These are phyloP conservation scores for Poeciliopsis prolifica DNA, from an alignment of 2,113 vertebrate species.

Conservation along the genomic window DNA sequence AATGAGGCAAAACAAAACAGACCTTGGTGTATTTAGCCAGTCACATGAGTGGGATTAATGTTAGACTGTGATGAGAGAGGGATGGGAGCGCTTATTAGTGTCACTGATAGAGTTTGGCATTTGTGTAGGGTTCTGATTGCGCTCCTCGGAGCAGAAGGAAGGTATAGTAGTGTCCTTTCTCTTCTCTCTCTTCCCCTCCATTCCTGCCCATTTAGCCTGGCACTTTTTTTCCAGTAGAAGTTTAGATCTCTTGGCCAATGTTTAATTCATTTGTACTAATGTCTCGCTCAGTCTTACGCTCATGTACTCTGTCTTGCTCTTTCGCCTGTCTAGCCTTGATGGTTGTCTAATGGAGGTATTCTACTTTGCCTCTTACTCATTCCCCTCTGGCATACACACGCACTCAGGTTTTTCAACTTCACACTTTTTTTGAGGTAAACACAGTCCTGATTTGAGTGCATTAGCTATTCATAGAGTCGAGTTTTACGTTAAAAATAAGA, in stretches of 20 bases:
- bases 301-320: slow-evolving; percentile 45
- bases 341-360: slow-evolving; percentile 50
- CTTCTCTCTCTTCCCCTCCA: neutral
- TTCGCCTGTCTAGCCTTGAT: slow-evolving; percentile 22
- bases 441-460: slow-evolving; percentile 15
- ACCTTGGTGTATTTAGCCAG: slow-evolving; percentile 6
- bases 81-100: slow-evolving; percentile 26
- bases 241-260: slow-evolving; percentile 53
- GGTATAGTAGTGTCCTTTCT: slow-evolving; percentile 18
- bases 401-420: slow-evolving; percentile 9
- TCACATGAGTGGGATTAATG: slow-evolving; percentile 6
- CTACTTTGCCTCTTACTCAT: slow-evolving; percentile 30
- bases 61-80: slow-evolving; percentile 13
- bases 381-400: slow-evolving; percentile 12
- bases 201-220: slow-evolving; percentile 33
- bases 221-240: slow-evolving; percentile 36
- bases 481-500: neutral
- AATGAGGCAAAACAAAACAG: slow-evolving; percentile 44
- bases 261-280: slow-evolving; percentile 67
- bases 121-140: slow-evolving; percentile 20
- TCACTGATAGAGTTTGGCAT: slow-evolving; percentile 18
- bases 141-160: slow-evolving; percentile 12
- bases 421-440: slow-evolving; percentile 10
- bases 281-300: slow-evolving; percentile 50
- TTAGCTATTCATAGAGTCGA: neutral